These are phyloP conservation scores for Coronaproctus castanopsis DNA, from an alignment of 2,888 invertebrate genomes.

Conservation along the genomic window DNA sequence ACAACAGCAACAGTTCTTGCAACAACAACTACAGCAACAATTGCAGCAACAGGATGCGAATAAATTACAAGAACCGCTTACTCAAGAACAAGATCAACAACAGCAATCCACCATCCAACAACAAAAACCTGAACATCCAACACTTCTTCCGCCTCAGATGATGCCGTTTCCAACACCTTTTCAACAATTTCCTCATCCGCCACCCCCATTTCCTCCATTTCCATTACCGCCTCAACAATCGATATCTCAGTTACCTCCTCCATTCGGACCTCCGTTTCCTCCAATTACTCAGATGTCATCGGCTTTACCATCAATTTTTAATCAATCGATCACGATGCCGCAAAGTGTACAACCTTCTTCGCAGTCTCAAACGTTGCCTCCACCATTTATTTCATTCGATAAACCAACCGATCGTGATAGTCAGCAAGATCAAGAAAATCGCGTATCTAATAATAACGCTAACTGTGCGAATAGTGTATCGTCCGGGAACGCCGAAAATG, in stretches of 20 bases:
- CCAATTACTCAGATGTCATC: not conserved
- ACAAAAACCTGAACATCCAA: too few relatives aligned
- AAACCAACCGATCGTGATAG: too few relatives aligned
- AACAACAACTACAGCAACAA: constrained; percentile 28
- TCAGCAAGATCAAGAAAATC: too few relatives aligned
- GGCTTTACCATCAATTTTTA: not conserved
- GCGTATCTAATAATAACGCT: too few relatives aligned
- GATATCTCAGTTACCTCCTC: not conserved
- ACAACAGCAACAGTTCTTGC: constrained; percentile 10
- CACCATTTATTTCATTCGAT: too few relatives aligned
- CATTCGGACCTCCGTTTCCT: not conserved
- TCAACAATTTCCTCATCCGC: not conserved
- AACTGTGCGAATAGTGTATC: too few relatives aligned
- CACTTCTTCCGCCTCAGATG: not conserved
- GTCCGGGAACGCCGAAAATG: too few relatives aligned
- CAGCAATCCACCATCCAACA: too few relatives aligned
- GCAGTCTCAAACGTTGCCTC: too few relatives aligned
- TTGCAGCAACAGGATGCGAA: not conserved
- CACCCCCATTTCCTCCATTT: not conserved
- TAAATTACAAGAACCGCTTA: not conserved
- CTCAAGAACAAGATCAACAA: not conserved
- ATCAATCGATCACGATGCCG: not conserved
- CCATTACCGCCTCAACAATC: not conserved
- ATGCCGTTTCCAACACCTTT: not conserved
- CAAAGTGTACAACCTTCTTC: too few relatives aligned